These are phyloP conservation scores for Channa argus DNA, from an alignment of 2,113 vertebrate species.

Conservation along the genomic window DNA sequence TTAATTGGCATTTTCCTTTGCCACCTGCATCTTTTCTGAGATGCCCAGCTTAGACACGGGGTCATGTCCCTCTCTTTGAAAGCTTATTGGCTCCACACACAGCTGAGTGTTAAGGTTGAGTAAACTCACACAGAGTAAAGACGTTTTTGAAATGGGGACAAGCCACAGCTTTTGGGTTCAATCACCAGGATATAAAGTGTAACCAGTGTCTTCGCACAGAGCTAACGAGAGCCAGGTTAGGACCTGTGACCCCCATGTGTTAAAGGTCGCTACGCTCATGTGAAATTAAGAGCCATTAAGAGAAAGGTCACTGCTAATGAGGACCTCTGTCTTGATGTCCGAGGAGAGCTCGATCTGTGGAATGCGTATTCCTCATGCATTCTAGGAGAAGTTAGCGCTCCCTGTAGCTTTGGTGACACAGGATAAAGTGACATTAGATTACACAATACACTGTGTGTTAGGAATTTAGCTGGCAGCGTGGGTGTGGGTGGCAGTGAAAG, in stretches of 20 bases:
- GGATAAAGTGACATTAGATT: conserved; percentile 25
- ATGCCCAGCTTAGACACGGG: conserved; percentile 32
- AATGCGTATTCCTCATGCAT: conserved; percentile 61
- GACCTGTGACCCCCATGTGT: conserved; percentile 67
- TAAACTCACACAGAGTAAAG: conserved; percentile 72
- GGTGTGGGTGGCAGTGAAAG: background rate
- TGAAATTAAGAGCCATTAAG: conserved; percentile 80
- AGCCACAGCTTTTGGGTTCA: conserved; percentile 61
- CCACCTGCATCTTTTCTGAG: conserved; percentile 11
- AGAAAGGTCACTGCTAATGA: conserved; percentile 76
- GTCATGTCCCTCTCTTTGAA: conserved; percentile 37
- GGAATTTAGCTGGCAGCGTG: conserved; percentile 11
- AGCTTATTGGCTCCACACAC: conserved; percentile 47
- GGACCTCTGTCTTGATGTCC: conserved; percentile 66
- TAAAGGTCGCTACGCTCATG: conserved; percentile 68
- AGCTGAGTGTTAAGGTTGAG: conserved; percentile 78
- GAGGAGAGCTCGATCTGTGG: conserved; percentile 36
- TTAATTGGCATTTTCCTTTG: background rate
- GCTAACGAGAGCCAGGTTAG: conserved; percentile 71
- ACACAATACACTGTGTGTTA: conserved; percentile 22
- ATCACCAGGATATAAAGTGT: conserved; percentile 62
- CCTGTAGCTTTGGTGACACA: conserved; percentile 5
- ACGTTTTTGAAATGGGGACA: conserved; percentile 59
- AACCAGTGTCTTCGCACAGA: conserved; percentile 67
- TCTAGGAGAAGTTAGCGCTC: conserved; percentile 19